Conservation (phyloP, 1,140 invertebrate genomes). For the Drosophila nebulosa region DNA sequence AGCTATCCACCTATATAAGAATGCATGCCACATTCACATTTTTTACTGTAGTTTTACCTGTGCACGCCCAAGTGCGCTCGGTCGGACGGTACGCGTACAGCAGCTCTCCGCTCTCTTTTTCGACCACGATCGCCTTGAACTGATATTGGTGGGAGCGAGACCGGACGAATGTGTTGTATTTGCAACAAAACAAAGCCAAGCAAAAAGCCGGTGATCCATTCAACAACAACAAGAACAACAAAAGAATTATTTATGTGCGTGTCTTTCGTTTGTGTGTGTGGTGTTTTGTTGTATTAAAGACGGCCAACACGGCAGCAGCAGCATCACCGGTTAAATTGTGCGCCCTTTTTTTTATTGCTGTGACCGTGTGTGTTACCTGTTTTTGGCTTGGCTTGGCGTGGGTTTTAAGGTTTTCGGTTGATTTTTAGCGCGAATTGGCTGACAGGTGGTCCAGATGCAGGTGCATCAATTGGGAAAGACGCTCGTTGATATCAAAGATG, state of each 20-base stretch:
- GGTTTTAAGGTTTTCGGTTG: conserved; percentile 37
- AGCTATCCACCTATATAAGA: neutral
- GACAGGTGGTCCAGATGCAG: neutral
- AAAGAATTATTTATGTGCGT: conserved; percentile 6
- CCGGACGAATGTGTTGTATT: conserved; percentile 51
- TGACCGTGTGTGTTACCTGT: conserved; percentile 46
- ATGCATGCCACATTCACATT: conserved; percentile 19
- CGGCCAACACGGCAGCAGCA: conserved; percentile 67
- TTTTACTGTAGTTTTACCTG: conserved; percentile 28
- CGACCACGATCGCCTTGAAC: conserved; percentile 24
- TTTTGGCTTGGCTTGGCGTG: conserved; percentile 51
- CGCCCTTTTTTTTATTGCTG: conserved; percentile 56
- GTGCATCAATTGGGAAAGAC: conserved; percentile 4
- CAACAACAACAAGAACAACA: conserved; percentile 39
- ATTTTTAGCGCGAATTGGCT: conserved; percentile 11
- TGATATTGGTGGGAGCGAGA: conserved; percentile 31
- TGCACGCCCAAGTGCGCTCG: conserved; percentile 38
- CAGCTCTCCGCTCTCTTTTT: conserved; percentile 17
- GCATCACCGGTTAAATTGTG: conserved; percentile 65
- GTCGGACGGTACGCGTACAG: conserved; percentile 26
- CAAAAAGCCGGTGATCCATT: conserved; percentile 79
- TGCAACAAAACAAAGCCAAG: conserved; percentile 66
- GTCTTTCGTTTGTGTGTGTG: conserved; percentile 7
- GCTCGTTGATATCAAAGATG: neutral
- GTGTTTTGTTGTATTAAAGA: conserved; percentile 15